Conservation (phyloP, 2,888 invertebrate species). For the Drosophila glabriapex region DNA sequence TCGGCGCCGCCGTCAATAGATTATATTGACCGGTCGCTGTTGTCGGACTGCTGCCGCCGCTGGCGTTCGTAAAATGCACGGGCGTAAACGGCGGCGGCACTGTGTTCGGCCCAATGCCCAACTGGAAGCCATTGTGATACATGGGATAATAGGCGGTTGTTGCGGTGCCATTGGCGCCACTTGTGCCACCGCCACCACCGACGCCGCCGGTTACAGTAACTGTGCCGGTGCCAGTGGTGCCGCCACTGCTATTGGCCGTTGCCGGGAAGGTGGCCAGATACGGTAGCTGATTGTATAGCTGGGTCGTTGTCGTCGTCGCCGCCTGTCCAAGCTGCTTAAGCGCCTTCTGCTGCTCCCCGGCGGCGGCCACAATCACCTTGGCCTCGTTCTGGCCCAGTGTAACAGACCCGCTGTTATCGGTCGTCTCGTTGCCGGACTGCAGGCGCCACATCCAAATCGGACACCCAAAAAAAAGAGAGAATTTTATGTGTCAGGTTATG, state of each 20-base stretch:
- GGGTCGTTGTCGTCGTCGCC: slow-evolving; percentile 60
- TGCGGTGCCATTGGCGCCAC: slow-evolving; percentile 45
- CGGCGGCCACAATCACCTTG: slow-evolving; percentile 77
- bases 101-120: slow-evolving; percentile 84
- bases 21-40: slow-evolving; percentile 64
- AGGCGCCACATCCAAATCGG: slow-evolving; percentile 7
- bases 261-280: slow-evolving; percentile 84
- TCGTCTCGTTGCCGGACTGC: slow-evolving; percentile 66
- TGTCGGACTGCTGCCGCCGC: slow-evolving; percentile 64
- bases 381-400: slow-evolving; percentile 77
- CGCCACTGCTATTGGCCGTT: slow-evolving; percentile 34
- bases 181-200: slow-evolving; percentile 21
- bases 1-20: slow-evolving; percentile 61
- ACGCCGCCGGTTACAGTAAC: slow-evolving; percentile 66
- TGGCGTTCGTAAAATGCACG: slow-evolving; percentile 83
- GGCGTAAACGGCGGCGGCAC: slow-evolving; percentile 85
- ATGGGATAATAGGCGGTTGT: slow-evolving; percentile 84
- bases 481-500: slow-evolving; percentile 10
- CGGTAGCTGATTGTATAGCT: slow-evolving; percentile 84
- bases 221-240: slow-evolving; percentile 64
- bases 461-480: slow-evolving; percentile 5
- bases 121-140: slow-evolving; percentile 85
- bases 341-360: slow-evolving; percentile 73
- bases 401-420: slow-evolving; percentile 83
- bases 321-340: slow-evolving; percentile 77